Evolutionary conservation across 2,797 vertebrate genomes (phyloP).

Genomic region (Cephalopachus bancanus): DNA sequence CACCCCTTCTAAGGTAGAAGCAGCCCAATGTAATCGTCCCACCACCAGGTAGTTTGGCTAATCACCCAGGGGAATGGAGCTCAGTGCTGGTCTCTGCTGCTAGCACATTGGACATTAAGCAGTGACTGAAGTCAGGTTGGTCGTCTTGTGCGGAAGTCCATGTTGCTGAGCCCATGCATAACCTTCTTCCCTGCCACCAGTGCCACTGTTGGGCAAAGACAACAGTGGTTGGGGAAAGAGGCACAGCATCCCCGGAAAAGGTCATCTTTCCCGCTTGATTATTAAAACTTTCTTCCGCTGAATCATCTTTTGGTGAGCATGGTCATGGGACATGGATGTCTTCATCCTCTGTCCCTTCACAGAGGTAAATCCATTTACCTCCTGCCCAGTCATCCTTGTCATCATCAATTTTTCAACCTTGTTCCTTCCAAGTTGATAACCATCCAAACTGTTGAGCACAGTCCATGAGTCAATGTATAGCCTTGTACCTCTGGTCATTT

Average conservation of each 20-base stretch:
- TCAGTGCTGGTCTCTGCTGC: background rate
- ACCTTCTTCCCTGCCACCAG: background rate
- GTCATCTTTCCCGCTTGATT: background rate
- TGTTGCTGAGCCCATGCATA: background rate
- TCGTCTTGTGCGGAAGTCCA: background rate
- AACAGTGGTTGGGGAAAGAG: background rate
- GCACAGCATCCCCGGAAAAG: background rate
- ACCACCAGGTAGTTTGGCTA: background rate
- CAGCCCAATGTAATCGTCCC: background rate
- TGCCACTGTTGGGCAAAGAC: background rate
- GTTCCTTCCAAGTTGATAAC: constrained; percentile 25
- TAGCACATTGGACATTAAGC: background rate
- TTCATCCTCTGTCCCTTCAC: background rate
- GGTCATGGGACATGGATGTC: background rate
- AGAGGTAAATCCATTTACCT: background rate
- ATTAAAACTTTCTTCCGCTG: constrained; percentile 2
- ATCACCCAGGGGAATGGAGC: background rate
- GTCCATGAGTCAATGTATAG: background rate
- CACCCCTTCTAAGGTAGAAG: background rate
- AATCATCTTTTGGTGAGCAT: background rate
- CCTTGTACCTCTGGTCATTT: background rate
- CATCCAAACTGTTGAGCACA: background rate
- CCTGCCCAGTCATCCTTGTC: background rate
- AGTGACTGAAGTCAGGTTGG: background rate
- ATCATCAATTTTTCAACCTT: background rate